A percentile compares a stretch with the other conserved stretches of the same genome.
Conservation (phyloP, 2,113 vertebrate genomes). For the Cyrtonyx montezumae region DNA sequence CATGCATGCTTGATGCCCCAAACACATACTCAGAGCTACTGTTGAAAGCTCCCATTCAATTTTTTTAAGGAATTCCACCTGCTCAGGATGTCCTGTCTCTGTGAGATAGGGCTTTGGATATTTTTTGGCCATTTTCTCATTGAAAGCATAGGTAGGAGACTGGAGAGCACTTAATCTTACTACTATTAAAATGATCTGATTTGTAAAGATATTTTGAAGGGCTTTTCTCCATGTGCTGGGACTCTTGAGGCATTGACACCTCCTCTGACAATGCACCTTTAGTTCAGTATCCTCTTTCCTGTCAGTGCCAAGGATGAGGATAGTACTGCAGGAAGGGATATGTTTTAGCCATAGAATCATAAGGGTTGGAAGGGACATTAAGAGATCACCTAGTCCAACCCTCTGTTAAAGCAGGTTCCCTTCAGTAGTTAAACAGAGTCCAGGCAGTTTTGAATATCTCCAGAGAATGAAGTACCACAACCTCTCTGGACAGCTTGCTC, state of each 20-base stretch:
- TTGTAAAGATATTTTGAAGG: background rate
- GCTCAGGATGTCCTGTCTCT: conserved; percentile 71
- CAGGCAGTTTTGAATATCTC: too few species aligned
- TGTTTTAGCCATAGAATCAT: background rate
- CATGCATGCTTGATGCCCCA: background rate
- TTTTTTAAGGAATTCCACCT: conserved; percentile 49
- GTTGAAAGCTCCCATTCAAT: conserved; percentile 17
- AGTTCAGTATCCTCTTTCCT: background rate
- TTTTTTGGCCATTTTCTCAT: conserved; percentile 34
- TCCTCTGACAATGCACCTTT: background rate
- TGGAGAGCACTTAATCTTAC: background rate
- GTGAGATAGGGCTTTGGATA: conserved; percentile 1
- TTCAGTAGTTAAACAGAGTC: too few species aligned
- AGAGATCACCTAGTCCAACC: too few species aligned
- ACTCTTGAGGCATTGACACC: background rate
- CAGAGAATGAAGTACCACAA: too few species aligned
- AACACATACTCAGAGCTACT: background rate
- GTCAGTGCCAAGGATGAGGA: background rate
- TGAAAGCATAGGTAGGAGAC: background rate
- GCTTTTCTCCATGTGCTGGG: background rate
- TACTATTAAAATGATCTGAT: background rate
- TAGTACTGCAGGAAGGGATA: background rate
- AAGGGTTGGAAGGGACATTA: too few species aligned
- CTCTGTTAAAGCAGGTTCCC: too few species aligned
- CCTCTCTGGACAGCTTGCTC: too few species aligned